phyloP scores from a whole-genome alignment of 2,113 vertebrate genomes.

The Heterochromis multidens region DNA sequence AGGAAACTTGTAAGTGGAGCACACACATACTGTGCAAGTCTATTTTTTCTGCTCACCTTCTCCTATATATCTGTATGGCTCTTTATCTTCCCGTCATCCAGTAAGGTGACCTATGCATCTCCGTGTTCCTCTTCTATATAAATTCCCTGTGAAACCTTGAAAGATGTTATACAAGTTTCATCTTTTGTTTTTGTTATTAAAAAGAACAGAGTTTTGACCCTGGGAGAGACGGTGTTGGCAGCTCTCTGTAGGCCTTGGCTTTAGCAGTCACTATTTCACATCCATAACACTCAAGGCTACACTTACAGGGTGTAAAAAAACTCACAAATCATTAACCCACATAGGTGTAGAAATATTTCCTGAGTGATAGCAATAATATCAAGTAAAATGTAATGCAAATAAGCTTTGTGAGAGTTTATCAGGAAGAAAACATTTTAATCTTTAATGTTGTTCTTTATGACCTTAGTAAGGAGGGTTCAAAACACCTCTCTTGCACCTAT shows the following conservation, averaged over 20 bases:
- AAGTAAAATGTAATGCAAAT: not conserved
- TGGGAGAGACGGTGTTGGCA: constrained; percentile 42
- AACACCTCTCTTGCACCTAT: not conserved
- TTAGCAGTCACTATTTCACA: constrained; percentile 37
- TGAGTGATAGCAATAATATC: constrained; percentile 19
- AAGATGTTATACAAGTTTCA: constrained; percentile 32
- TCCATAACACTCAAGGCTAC: constrained; percentile 30
- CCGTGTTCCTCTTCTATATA: not conserved
- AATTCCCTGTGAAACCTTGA: constrained; percentile 32
- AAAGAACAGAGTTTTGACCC: constrained; percentile 37
- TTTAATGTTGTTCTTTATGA: not conserved
- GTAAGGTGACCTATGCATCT: not conserved
- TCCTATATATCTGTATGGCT: not conserved
- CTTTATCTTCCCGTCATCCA: not conserved
- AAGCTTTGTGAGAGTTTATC: not conserved
- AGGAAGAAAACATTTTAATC: not conserved
- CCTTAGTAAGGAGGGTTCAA: not conserved
- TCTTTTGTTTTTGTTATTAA: constrained; percentile 55
- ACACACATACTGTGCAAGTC: not conserved
- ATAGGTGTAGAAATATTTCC: constrained; percentile 7
- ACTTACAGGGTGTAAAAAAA: not conserved
- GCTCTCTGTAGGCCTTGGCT: constrained; percentile 44
- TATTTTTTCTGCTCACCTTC: not conserved
- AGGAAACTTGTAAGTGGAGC: not conserved
- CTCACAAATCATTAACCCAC: constrained; percentile 36